Evolutionary conservation across 2,888 invertebrate genomes (phyloP).

Genomic region (Phlogophora meticulosa): DNA sequence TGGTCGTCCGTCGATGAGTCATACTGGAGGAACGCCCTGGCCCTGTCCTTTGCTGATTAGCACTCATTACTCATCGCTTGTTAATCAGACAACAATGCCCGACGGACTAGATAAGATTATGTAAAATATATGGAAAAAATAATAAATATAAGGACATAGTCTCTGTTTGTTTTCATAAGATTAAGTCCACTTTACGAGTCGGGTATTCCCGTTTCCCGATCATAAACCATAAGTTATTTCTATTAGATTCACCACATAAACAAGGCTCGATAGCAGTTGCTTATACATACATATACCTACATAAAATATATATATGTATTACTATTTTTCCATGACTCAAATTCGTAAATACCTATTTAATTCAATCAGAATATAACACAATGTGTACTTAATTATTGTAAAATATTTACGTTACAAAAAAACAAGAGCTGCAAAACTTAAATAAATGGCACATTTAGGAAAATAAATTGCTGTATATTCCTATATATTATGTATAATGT

Average conservation of each 20-base stretch:
- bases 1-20: constrained; percentile 75
- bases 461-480: neutral
- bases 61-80: constrained; percentile 84
- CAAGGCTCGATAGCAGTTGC: neutral
- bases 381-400: neutral
- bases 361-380: neutral
- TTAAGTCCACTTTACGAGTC: neutral
- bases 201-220: neutral
- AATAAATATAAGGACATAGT: constrained; percentile 46
- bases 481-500: neutral
- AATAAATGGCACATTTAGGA: neutral
- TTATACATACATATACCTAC: neutral
- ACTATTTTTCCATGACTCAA: constrained; percentile 24
- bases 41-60: constrained; percentile 85
- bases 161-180: neutral
- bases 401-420: neutral
- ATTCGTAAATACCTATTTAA: neutral
- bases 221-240: neutral
- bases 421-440: neutral
- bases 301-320: neutral
- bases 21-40: constrained; percentile 83
- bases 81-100: constrained; percentile 78
- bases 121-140: constrained; percentile 63
- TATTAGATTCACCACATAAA: neutral
- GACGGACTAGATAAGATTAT: constrained; percentile 75